Percentiles rank a stretch among this genome's conserved stretches.
These are phyloP conservation scores for Euwallacea similis DNA, from an alignment of 1,140 invertebrate species.

Conservation along the genomic window DNA sequence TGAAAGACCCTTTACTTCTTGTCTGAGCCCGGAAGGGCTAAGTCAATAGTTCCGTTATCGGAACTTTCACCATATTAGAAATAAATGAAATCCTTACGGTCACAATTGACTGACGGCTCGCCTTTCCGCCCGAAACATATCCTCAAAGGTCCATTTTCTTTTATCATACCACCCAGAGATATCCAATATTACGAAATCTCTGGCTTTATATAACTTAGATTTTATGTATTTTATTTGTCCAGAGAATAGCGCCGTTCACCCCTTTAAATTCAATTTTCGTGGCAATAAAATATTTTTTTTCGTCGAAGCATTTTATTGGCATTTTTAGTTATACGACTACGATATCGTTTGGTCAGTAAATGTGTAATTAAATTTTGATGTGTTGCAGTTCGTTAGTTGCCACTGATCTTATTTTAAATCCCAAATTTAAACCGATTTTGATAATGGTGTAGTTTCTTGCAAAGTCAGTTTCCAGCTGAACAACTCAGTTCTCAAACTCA, in stretches of 20 bases:
- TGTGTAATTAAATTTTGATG: too few species aligned
- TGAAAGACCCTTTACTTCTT: constrained; percentile 35
- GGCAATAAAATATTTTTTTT: constrained; percentile 20
- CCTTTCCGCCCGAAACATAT: constrained; percentile 38
- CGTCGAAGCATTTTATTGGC: background rate
- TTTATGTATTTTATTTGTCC: constrained; percentile 21
- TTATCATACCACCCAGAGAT: constrained; percentile 19
- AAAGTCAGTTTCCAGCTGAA: too few species aligned
- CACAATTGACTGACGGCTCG: constrained; percentile 41
- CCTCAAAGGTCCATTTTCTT: constrained; percentile 23
- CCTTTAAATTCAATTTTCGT: constrained; percentile 18
- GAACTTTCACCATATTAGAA: constrained; percentile 40
- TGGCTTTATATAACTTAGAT: constrained; percentile 18
- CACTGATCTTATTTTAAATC: too few species aligned
- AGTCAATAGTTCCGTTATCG: constrained; percentile 45
- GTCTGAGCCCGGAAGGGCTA: constrained; percentile 38
- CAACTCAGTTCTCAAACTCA: too few species aligned
- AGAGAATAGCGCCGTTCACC: background rate
- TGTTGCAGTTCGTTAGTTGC: too few species aligned
- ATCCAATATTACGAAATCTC: constrained; percentile 24
- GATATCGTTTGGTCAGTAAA: too few species aligned
- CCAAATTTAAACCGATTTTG: too few species aligned
- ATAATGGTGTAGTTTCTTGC: too few species aligned
- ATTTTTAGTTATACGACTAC: background rate
- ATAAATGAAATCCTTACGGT: constrained; percentile 45